Conservation (phyloP, 2,888 invertebrate genomes). For the Sepiola atlantica region DNA sequence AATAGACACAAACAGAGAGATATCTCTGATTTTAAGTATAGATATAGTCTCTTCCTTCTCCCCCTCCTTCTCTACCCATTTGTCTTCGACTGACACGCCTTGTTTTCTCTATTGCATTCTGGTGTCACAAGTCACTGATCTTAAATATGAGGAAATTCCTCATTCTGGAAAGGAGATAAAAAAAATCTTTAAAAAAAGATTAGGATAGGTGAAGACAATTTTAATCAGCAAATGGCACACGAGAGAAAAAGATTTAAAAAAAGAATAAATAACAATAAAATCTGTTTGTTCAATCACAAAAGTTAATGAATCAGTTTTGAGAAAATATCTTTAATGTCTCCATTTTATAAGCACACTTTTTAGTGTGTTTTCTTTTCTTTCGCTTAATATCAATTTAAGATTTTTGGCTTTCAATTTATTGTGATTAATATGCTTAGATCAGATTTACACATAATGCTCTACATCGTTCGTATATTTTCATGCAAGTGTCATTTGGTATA, state of each 20-base stretch:
- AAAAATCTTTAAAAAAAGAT: background rate
- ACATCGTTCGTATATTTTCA: background rate
- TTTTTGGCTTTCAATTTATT: background rate
- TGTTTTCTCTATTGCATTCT: background rate
- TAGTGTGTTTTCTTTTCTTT: background rate
- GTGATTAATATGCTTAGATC: slow-evolving; percentile 3
- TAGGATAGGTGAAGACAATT: background rate
- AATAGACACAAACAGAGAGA: too few relatives aligned
- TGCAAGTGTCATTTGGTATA: background rate
- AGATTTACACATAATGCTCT: background rate
- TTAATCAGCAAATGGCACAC: background rate
- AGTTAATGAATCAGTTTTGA: slow-evolving; percentile 32
- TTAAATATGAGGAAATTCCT: background rate
- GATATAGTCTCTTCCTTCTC: background rate
- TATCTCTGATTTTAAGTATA: too few relatives aligned
- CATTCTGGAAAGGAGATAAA: background rate
- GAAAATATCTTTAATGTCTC: background rate
- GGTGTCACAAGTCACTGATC: background rate
- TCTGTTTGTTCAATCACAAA: background rate
- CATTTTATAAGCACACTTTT: background rate
- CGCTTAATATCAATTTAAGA: background rate
- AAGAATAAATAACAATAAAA: background rate
- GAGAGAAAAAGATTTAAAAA: background rate
- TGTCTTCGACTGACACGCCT: background rate
- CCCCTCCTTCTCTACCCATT: background rate